Conservation (phyloP, 1,140 invertebrate species). For the Drosophila funebris region DNA sequence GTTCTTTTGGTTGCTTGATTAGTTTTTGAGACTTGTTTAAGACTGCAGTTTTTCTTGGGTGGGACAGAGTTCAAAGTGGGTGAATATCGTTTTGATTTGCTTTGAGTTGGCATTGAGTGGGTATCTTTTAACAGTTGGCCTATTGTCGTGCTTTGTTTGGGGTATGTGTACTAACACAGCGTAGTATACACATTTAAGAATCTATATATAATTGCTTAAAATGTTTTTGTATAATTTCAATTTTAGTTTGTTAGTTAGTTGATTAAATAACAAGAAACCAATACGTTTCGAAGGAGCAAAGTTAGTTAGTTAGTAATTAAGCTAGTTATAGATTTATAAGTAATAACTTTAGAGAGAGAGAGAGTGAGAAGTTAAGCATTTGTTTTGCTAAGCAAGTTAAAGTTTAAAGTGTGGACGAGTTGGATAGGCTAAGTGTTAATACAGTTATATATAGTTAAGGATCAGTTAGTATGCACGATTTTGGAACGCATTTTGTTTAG, state of each 20-base stretch:
- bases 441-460: slow-evolving; percentile 4
- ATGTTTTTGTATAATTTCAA: not conserved
- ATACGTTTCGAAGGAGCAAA: slow-evolving; percentile 50
- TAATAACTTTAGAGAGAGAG: slow-evolving; percentile 16
- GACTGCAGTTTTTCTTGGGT: slow-evolving; percentile 27
- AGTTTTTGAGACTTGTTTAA: not conserved
- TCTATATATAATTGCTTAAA: not conserved
- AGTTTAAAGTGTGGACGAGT: slow-evolving; percentile 12
- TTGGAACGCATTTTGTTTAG: slow-evolving; percentile 3
- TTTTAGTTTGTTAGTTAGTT: not conserved
- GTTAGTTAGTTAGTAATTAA: slow-evolving; percentile 21
- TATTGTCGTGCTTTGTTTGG: slow-evolving; percentile 51
- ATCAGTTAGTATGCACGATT: slow-evolving; percentile 4
- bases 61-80: slow-evolving; percentile 40
- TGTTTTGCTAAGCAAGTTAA: not conserved
- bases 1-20: not conserved
- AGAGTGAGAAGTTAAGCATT: slow-evolving; percentile 8
- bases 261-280: slow-evolving; percentile 53
- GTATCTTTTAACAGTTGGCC: slow-evolving; percentile 25
- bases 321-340: slow-evolving; percentile 13
- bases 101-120: slow-evolving; percentile 28
- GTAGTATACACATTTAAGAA: not conserved
- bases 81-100: slow-evolving; percentile 31
- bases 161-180: not conserved
- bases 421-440: slow-evolving; percentile 16